Evolutionary conservation across 2,888 invertebrate genomes (phyloP).

Genomic region (Hirtodrosophila trivittata): DNA sequence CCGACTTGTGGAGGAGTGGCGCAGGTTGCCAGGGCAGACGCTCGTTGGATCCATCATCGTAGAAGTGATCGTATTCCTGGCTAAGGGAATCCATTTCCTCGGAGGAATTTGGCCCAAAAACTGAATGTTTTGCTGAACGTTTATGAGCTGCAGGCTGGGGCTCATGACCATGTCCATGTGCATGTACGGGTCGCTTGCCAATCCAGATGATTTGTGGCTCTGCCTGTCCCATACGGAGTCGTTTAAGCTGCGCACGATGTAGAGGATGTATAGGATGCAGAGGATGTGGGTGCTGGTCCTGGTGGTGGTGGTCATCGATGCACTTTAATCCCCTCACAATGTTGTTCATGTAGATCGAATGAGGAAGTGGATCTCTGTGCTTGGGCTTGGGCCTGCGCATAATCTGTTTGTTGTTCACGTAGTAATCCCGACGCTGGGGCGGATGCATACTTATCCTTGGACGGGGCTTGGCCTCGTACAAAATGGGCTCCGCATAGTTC

Average conservation of each 20-base stretch:
- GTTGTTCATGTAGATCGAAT: slow-evolving; percentile 68
- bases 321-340: slow-evolving; percentile 65
- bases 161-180: not conserved
- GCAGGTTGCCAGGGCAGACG: slow-evolving; percentile 23
- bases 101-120: slow-evolving; percentile 22
- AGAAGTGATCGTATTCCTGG: slow-evolving; percentile 43
- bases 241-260: no score
- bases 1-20: not conserved
- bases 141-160: not conserved
- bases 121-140: no score
- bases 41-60: slow-evolving; percentile 38
- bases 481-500: slow-evolving; percentile 67
- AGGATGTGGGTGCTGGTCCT: no score
- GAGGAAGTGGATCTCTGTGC: slow-evolving; percentile 50
- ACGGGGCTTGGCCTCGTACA: slow-evolving; percentile 63
- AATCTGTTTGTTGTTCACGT: slow-evolving; percentile 64
- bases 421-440: slow-evolving; percentile 51
- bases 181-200: not conserved
- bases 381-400: slow-evolving; percentile 59
- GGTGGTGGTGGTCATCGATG: slow-evolving; percentile 50
- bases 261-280: no score
- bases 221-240: no score
- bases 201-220: slow-evolving; percentile 26
- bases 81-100: slow-evolving; percentile 40
- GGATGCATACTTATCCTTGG: slow-evolving; percentile 39